Percentiles rank a stretch among this genome's conserved stretches.
Conservation (phyloP, 1,140 invertebrate genomes). For the Andrena cerasifolii region DNA sequence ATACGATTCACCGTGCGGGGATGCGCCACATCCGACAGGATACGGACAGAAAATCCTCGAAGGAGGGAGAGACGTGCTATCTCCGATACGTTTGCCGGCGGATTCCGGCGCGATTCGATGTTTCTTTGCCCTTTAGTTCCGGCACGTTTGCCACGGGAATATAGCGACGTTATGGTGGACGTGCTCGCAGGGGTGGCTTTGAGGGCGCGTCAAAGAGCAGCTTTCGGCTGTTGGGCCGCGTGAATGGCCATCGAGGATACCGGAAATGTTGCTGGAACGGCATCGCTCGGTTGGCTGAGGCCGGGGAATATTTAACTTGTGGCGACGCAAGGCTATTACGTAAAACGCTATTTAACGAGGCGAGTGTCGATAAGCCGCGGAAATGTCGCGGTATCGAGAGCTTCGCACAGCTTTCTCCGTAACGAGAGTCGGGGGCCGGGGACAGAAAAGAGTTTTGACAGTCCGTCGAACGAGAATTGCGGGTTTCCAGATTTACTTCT, state of each 20-base stretch:
- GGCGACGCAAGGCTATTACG: background rate
- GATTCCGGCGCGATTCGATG: constrained; percentile 18
- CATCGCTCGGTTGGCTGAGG: background rate
- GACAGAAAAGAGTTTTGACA: no score
- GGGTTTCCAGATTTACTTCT: no score
- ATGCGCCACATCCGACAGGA: constrained; percentile 40
- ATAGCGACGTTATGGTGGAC: constrained; percentile 39
- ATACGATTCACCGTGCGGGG: constrained; percentile 12
- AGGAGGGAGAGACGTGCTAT: no score
- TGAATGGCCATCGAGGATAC: background rate
- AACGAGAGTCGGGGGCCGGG: no score
- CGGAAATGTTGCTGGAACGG: background rate
- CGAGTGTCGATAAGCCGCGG: background rate
- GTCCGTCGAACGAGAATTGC: no score
- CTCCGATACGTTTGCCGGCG: constrained; percentile 21
- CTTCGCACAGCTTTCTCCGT: background rate
- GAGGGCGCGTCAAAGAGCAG: background rate
- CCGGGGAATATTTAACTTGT: background rate
- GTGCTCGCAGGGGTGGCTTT: constrained; percentile 38
- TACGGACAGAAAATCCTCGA: constrained; percentile 35
- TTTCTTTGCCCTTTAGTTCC: constrained; percentile 56
- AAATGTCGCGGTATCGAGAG: background rate
- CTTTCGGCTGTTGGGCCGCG: background rate
- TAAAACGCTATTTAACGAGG: background rate
- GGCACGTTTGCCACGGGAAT: constrained; percentile 46